Evolutionary conservation across 2,797 vertebrate species (phyloP), one percentile per base, ranked within the genome.

Genomic region (Leptodactylus fallax): DNA sequence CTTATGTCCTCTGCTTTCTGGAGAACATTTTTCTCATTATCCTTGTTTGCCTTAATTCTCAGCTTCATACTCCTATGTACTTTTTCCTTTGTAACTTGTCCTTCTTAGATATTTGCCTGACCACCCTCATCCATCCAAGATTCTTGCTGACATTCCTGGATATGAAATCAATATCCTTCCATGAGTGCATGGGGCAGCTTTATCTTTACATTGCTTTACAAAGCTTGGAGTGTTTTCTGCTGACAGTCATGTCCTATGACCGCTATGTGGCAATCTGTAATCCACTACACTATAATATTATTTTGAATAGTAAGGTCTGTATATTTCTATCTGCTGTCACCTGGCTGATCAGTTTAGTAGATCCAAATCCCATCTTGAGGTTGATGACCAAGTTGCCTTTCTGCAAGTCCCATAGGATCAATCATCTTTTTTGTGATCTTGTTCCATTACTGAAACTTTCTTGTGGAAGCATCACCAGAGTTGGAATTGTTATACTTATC

Each of bases 221-320:
- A 53, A 53, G 51, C 51, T 53, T 12, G 51, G 51, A 53, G 51
- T 53, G 51, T 12, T 53, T 93, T 51, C 65, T 93, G 25, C 72
- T 93, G 85, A 90, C 91, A 11, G 81, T 87, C 25, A 92, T 93
- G 92, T 91, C 92, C 21, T 92, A 91, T 84, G 92, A 93, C 69
- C 71, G 79, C 61, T 92, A 63, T 12, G 83, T 92, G 82, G 92
- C 91, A 47, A 91, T 93, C 77, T 93, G 92, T 78, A 71, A 91
- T 10, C 92, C 90, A 1, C 87, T 93, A 49, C 88, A 72, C 58
- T 92, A 93, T 58, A 85, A 84, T 36, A 45, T 91, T 27, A 86
- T 90, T 47, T 77, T 93, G 49, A 92, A 83, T 61, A 78, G 12
- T n/a, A 14, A 3, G 82, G 81, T 92, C 23, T 93, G 90, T 71